Evolutionary conservation across 2,797 vertebrate genomes (phyloP).

Genomic region (Cyclura pinguis): DNA sequence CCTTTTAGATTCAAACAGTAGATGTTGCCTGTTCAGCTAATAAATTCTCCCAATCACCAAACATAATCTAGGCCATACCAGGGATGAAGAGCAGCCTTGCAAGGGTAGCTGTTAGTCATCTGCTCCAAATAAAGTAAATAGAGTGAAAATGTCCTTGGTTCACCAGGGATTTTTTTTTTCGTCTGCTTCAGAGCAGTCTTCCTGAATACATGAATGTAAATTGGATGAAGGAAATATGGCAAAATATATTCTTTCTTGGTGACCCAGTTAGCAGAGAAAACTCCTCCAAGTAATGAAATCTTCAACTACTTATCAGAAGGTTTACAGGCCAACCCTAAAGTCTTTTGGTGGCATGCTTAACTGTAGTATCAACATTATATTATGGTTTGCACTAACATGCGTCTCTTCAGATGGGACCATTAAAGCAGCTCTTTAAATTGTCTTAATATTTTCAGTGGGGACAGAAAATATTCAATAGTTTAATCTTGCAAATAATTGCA

Average conservation of each 20-base stretch:
- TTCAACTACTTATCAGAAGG: background rate
- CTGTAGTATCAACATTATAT: background rate
- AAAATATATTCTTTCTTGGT: background rate
- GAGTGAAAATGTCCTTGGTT: background rate
- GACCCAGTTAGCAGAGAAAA: background rate
- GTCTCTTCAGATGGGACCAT: background rate
- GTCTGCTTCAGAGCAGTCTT: slow-evolving; percentile 35
- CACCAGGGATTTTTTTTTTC: slow-evolving; percentile 2
- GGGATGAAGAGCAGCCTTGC: background rate
- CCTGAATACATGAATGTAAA: background rate
- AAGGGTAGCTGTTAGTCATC: background rate
- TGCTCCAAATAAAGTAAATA: slow-evolving; percentile 22
- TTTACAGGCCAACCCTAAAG: background rate
- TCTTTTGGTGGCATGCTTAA: background rate
- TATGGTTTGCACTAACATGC: background rate
- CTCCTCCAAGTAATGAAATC: background rate
- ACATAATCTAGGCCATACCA: background rate
- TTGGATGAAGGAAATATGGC: background rate
- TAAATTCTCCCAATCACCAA: slow-evolving; percentile 9
- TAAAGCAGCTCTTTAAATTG: background rate
- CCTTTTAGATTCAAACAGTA: background rate
- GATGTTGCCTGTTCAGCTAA: background rate
- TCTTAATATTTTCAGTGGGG: slow-evolving; percentile 46
- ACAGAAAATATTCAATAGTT: background rate
- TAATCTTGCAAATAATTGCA: slow-evolving; percentile 58